Base-by-base conservation (phyloP, 1,140 invertebrate species). In the Palaemon carinicauda region DNA sequence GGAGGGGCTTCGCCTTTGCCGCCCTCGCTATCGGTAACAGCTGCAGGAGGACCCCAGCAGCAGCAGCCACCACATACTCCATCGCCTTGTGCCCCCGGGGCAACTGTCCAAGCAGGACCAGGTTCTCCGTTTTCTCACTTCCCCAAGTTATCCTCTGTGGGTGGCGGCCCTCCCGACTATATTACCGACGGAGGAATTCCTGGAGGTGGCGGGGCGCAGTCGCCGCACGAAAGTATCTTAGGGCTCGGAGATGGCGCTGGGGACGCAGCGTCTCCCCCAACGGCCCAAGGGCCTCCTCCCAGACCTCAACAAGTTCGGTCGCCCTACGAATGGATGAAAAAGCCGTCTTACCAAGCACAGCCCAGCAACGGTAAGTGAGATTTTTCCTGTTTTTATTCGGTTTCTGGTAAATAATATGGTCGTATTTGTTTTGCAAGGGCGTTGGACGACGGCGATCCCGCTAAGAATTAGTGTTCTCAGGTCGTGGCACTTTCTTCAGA, bases 241-340 rank as follows among this genome's bases (percentile, higher is more conserved):
- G 21, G 27, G 4, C 53, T 81, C 1, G 31, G 52, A 12, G 78
- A 87, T 17, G 74, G 73, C 41, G 53, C 77, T 33, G 69, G 14
- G 41, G 79, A 80, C 56, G 85, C 51, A 1, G 85, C 27, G 10
- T 81, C 82, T 41, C 73, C 71, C 73, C 78, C 81, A 50, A 51
- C 65, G 24, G 51, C 31, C 3, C 51, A 82, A 27, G 71, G 73
- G 56, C 60, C 51, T 33, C 51, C 87, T 9, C 31, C 80, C 24
- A 91, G 93, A 90, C 95, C 96, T 19, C 92, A 94, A 10, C 94
- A 94, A 2, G 93, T 94, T 19, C 92, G 95, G 19, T 96, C 95
- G 78, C 96, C 96, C 0, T 97, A 94, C 90, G 96, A 96, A 88
- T 97, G 96, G 96, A 97, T 97, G 94, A 97, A 96, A 91, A 96